Conservation (phyloP, 2,888 invertebrate species). For the Macrophya alboannulata region DNA sequence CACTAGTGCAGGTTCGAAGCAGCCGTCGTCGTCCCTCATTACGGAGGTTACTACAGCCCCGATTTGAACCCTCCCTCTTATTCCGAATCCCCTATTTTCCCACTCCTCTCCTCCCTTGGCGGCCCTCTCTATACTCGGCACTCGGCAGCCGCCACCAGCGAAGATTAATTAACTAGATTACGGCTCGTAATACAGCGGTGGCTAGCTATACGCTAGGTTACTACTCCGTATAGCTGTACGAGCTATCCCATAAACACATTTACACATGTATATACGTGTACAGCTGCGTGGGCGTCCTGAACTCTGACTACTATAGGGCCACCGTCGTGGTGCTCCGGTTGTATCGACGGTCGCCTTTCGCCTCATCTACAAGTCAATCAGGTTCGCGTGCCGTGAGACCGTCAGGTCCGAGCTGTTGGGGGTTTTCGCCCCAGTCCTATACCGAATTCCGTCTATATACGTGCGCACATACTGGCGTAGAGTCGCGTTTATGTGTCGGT, state of each 20-base stretch:
- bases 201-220: constrained; percentile 47
- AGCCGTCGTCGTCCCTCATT: constrained; percentile 54
- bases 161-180: constrained; percentile 79
- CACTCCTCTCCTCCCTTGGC: constrained; percentile 25
- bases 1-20: neutral
- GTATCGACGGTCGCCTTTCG: constrained; percentile 79
- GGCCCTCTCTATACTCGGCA: constrained; percentile 57
- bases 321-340: constrained; percentile 55
- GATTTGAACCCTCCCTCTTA: constrained; percentile 27
- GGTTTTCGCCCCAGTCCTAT: constrained; percentile 49
- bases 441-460: constrained; percentile 61
- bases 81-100: constrained; percentile 7
- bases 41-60: constrained; percentile 33
- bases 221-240: constrained; percentile 21
- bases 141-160: constrained; percentile 69
- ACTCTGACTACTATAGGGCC: constrained; percentile 51
- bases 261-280: constrained; percentile 14
- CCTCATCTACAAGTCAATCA: constrained; percentile 80
- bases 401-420: constrained; percentile 68
- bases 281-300: constrained; percentile 58
- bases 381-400: constrained; percentile 77
- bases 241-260: constrained; percentile 48
- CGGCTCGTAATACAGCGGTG: constrained; percentile 62
- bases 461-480: constrained; percentile 57
- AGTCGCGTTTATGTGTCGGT: neutral